These are phyloP conservation scores for Drosophila paranaensis DNA, from an alignment of 2,888 invertebrate species.

Conservation along the genomic window DNA sequence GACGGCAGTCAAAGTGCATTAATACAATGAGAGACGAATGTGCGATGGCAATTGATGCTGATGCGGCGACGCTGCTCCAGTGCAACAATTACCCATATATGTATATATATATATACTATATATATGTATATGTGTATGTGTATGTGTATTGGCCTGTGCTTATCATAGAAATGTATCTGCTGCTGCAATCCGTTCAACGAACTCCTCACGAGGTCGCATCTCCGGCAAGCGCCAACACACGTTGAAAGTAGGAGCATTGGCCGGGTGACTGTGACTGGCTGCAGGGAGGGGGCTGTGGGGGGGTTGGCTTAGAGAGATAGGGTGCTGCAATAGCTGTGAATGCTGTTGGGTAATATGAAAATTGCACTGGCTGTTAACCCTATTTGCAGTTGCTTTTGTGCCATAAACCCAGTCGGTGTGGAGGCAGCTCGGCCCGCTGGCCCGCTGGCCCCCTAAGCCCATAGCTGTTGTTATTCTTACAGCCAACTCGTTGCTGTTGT, in stretches of 20 bases:
- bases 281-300: background rate
- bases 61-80: conserved; percentile 10
- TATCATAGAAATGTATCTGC: conserved; percentile 55
- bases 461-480: conserved; percentile 8
- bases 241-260: conserved; percentile 49
- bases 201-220: conserved; percentile 64
- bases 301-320: conserved; percentile 18
- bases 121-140: background rate
- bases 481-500: conserved; percentile 6
- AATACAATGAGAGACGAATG: conserved; percentile 29
- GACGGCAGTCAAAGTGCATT: conserved; percentile 25
- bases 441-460: background rate
- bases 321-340: conserved; percentile 43
- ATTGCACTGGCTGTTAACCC: conserved; percentile 79
- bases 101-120: background rate
- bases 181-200: conserved; percentile 72
- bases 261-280: conserved; percentile 23
- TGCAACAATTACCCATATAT: conserved; percentile 47
- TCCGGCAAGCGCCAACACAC: conserved; percentile 40
- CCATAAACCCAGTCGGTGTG: conserved; percentile 57
- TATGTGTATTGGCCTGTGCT: conserved; percentile 16
- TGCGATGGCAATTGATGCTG: conserved; percentile 15
- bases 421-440: conserved; percentile 17
- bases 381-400: conserved; percentile 77
- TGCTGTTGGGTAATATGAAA: conserved; percentile 69